Evolutionary conservation across 2,113 vertebrate species (phyloP), one percentile per base, ranked within the genome.

Genomic region (Siphamia tubifer): DNA sequence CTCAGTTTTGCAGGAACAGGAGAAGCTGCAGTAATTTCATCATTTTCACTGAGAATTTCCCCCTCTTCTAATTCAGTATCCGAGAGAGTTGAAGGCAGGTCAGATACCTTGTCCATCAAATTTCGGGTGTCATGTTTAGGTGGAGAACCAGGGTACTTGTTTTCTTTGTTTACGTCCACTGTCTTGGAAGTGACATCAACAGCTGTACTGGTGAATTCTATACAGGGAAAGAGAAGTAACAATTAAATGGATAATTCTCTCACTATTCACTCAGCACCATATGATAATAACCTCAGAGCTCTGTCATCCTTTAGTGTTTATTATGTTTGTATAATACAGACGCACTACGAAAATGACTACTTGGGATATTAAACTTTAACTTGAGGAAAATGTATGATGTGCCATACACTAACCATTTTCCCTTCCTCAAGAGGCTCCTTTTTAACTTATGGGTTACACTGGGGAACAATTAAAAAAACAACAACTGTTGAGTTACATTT

Each of bases 131-230:
- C 84, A 15, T 68, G 77, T 31, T 85, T 85, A 63, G 86, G 66
- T 35, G 92, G 91, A 23, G 58, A 84, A 68, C 86, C 55, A 4
- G 96, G 96, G 66, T 95, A 92, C 73, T 95, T 93, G 82, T 98
- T 98, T 90, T 98, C 97, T 77, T 98, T 98, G 86, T 98, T 98
- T 49, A 97, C 92, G 35, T 96, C 94, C 82, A 91, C 40, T 43
- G 76, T 87, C 47, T 74, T 84, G 11, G 57, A 51, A 48, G 49
- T 84, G 13, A 43, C 51, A 53, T 88, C 79, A 11, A 24, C 52
- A 12, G 53, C 4, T 27, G 75, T 31, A 21, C 19, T 54, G 25
- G 81, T 87, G 25, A 93, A 90, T 17, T 93, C 91, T 92, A 77
- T 13, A 73, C 0, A 49, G 10, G 68, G 2, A 56, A 8, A 47